Conservation (phyloP, 2,888 invertebrate species). For the Cotesia congregata region DNA sequence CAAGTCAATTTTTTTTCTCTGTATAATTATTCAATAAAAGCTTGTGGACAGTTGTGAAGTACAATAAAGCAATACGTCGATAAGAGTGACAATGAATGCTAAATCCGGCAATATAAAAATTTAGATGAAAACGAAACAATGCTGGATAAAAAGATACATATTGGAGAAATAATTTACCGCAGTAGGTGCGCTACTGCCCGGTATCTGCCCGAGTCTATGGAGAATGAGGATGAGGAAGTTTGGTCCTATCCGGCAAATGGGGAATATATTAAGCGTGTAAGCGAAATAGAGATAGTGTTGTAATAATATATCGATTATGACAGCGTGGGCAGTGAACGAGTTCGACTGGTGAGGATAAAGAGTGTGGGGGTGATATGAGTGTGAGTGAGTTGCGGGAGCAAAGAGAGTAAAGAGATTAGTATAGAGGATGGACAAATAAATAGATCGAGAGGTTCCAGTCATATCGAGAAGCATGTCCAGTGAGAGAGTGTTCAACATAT, state of each 20-base stretch:
- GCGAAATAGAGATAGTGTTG: slow-evolving; percentile 56
- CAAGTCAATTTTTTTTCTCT: no score
- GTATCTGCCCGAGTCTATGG: no score
- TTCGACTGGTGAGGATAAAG: slow-evolving; percentile 43
- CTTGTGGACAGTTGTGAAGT: slow-evolving; percentile 10
- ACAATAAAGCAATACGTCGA: slow-evolving; percentile 1
- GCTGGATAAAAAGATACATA: not conserved
- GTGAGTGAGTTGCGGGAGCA: slow-evolving; percentile 28
- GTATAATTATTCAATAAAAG: not conserved
- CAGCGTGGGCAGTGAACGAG: slow-evolving; percentile 54
- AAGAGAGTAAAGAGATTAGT: slow-evolving; percentile 43
- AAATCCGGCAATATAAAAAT: not conserved
- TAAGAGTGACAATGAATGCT: not conserved
- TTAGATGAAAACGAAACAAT: not conserved
- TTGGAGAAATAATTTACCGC: slow-evolving; percentile 32
- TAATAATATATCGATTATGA: slow-evolving; percentile 68
- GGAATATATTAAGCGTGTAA: slow-evolving; percentile 32
- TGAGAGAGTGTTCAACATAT: slow-evolving; percentile 64
- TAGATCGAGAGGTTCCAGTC: slow-evolving; percentile 26
- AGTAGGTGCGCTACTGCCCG: not conserved
- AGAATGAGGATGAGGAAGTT: no score
- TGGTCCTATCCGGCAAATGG: slow-evolving; percentile 34
- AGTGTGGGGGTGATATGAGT: slow-evolving; percentile 18
- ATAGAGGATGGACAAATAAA: not conserved
- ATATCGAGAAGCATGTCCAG: slow-evolving; percentile 53